Percentiles rank a stretch among this genome's conserved stretches.
Conservation (phyloP, 2,113 vertebrate genomes). For the Phaetusa simplex region DNA sequence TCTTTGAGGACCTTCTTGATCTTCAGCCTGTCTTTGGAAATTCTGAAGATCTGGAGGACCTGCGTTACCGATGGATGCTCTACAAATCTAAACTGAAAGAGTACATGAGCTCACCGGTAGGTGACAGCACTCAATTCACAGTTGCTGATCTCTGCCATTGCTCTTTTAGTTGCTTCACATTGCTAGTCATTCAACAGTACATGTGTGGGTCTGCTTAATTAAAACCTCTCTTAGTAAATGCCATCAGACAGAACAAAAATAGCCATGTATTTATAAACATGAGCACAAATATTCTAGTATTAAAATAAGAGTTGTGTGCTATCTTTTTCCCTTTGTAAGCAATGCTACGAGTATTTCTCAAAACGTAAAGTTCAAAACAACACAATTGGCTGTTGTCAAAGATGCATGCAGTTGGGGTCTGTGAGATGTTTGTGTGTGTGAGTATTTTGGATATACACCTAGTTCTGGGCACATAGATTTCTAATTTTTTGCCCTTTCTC, state of each 20-base stretch:
- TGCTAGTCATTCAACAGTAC: background rate
- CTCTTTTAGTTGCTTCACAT: background rate
- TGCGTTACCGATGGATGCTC: constrained; percentile 92
- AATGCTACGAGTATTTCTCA: background rate
- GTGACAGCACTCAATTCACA: background rate
- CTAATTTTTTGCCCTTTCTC: background rate
- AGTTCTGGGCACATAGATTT: background rate
- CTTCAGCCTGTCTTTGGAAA: constrained; percentile 31
- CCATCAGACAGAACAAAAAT: background rate
- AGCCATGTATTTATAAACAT: background rate
- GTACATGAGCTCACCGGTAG: constrained; percentile 47
- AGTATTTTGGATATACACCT: background rate
- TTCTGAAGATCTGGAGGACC: constrained; percentile 79
- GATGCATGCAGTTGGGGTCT: background rate
- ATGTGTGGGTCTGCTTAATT: background rate
- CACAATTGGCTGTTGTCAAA: background rate
- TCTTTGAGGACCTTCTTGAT: constrained; percentile 74
- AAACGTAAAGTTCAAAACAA: background rate
- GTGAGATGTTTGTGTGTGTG: background rate
- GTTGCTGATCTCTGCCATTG: background rate
- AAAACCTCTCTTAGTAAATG: background rate
- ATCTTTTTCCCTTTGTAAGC: background rate
- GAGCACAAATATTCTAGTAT: background rate
- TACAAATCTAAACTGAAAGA: constrained; percentile 91
- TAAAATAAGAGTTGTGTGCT: background rate